A percentile compares a stretch with the other conserved stretches of the same genome.
Conservation (phyloP, 2,797 vertebrate species). For the Ambastaia sidthimunki region DNA sequence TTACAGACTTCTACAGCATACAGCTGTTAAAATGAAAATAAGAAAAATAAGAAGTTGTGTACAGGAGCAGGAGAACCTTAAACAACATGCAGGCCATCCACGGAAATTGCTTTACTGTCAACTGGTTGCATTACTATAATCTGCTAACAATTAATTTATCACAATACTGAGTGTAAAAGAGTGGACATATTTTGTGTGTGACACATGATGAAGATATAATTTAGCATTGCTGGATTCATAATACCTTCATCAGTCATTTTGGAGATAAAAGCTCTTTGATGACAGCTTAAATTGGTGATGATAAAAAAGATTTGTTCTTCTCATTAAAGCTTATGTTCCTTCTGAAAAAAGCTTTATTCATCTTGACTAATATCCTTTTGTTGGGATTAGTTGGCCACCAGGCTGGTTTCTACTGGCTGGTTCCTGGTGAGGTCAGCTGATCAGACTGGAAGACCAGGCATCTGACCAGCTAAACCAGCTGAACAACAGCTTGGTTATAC, state of each 20-base stretch:
- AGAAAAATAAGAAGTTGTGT: slow-evolving; percentile 62
- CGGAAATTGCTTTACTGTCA: background rate
- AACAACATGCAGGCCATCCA: background rate
- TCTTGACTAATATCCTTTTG: too few relatives aligned
- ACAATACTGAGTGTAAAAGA: too few relatives aligned
- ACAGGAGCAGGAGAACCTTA: background rate
- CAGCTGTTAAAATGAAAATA: slow-evolving; percentile 38
- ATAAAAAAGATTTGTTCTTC: background rate
- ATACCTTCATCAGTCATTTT: background rate
- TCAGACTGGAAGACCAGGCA: background rate
- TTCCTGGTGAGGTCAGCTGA: background rate
- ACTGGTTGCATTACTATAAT: too few relatives aligned
- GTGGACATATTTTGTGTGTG: background rate
- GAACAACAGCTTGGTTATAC: background rate
- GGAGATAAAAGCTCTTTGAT: background rate
- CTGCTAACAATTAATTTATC: too few relatives aligned
- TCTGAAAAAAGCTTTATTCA: too few relatives aligned
- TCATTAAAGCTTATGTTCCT: too few relatives aligned
- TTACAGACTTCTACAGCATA: background rate
- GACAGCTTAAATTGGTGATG: slow-evolving; percentile 3
- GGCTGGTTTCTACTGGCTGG: too few relatives aligned
- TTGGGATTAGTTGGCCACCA: too few relatives aligned
- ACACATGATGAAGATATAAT: background rate
- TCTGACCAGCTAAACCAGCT: background rate
- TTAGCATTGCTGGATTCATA: background rate